Evolutionary conservation across 2,113 vertebrate species (phyloP), one percentile per base, ranked within the genome.

Genomic region (Trogon melanurus): DNA sequence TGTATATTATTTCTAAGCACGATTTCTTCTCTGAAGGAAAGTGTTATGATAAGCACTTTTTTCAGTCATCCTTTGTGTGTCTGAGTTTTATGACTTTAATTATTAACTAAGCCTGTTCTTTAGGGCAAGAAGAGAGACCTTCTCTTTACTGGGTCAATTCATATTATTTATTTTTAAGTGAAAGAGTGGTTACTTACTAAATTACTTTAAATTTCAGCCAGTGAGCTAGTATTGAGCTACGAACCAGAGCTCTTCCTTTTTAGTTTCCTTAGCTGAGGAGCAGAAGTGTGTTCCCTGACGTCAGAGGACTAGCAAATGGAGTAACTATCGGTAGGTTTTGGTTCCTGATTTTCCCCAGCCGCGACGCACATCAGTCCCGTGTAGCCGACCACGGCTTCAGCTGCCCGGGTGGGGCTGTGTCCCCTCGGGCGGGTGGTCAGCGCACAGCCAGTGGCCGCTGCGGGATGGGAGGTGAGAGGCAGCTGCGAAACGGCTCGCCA

Each of bases 351-450:
- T 74, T 65, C 32, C 57, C 41, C 17, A 16, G 65, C 9, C 5
- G 0, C 1, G 18, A 25, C 0, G 0, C 36, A 2, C 8, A 3
- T 53, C 79, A 1, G 10, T 73, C 47, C 2, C n/a, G 73, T 4
- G 8, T 32, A 60, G 83, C 89, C 71, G 79, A 3, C 44, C 45
- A 2, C 21, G 38, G 50, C 36, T 76, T 13, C 29, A 61, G 67
- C 70, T 4, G 2, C 8, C 6, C 1, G 2, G 32, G 22, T 44
- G 62, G 1, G 5, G 32, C 70, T 51, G 36, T 26, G 3, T 29
- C 64, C 17, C 5, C 20, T 51, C n/a, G 38, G 50, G 3, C 25
- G n/a, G 21, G 16, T 3, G 26, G 69, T 38, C 8, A 16, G n/a
- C 7, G 1, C 7, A 26, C 45, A 41, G 54, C 32, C 15, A 30